Evolutionary conservation across 1,140 invertebrate species (phyloP), one percentile per base, ranked within the genome.

Genomic region (Pseudomyrmex cubaensis): DNA sequence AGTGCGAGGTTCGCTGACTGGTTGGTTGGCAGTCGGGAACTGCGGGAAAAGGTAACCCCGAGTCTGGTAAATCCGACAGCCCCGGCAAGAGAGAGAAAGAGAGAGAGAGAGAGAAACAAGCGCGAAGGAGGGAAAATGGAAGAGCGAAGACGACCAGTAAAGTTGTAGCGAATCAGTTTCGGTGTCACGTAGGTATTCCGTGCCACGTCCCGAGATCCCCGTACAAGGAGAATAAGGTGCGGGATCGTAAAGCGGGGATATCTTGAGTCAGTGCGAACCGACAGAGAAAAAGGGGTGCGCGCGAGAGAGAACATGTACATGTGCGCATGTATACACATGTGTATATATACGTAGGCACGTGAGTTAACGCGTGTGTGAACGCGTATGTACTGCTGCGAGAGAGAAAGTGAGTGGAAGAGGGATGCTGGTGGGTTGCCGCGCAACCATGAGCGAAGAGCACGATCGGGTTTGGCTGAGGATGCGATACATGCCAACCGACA

Each of bases 401-500:
- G 54, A 73, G n/a, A 88, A 70, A 72, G 82, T 86, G 84, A 85
- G 35, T 20, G 25, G 56, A 66, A 66, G 63, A 61, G 73, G 69
- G 67, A 73, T 35, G 35, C 35, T 35, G 35, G 35, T 35, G 35
- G 56, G 50, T 4, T 7, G 22, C 63, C 44, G 12, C 17, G 48
- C n/a, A 73, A 44, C 44, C 12, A 15, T 48, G 1, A n/a, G n/a
- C 63, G 69, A 48, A 35, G 50, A 66, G 52, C 35, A 46, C 64
- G 64, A 46, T 78, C 52, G 62, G 48, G 13, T 77, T 90, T 85
- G 84, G 84, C 76, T 85, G 76, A 73, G 90, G 87, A 92, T 87
- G 83, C 89, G 91, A 92, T 91, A 92, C 90, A 84, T 93, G 92
- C 92, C 91, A 91, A 85, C 85, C 75, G 77, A 82, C 86, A 86